Evolutionary conservation across 2,113 vertebrate genomes (phyloP).

Genomic region (Cyphomyrus plagiostoma): DNA sequence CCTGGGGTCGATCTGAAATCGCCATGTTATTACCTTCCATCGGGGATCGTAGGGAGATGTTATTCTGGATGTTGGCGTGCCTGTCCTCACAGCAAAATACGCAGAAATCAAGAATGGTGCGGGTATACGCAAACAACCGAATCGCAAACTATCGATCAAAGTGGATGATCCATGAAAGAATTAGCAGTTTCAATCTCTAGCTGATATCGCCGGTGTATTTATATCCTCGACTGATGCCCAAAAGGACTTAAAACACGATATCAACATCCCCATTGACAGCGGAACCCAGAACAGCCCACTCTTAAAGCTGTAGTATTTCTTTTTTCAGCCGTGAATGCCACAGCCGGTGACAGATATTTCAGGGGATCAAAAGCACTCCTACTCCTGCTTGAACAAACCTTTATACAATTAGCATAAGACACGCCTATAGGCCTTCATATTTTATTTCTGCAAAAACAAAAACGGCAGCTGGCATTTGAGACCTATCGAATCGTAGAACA

Average conservation of each 20-base stretch:
- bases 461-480: not conserved
- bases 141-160: not conserved
- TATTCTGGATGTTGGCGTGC: constrained; percentile 16
- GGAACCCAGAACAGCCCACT: constrained; percentile 26
- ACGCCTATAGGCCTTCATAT: not conserved
- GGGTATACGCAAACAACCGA: not conserved
- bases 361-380: not conserved
- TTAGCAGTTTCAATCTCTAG: not conserved
- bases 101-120: not conserved
- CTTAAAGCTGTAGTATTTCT: constrained; percentile 23
- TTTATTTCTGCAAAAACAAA: not conserved
- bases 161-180: not conserved
- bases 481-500: not conserved
- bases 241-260: constrained; percentile 18
- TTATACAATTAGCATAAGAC: constrained; percentile 1
- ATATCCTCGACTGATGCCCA: constrained; percentile 3
- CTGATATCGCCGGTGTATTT: not conserved
- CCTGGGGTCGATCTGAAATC: constrained; percentile 21
- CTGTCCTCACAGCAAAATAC: constrained; percentile 7
- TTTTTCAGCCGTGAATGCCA: constrained; percentile 9
- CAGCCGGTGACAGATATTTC: not conserved
- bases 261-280: constrained; percentile 25
- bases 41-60: constrained; percentile 14
- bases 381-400: not conserved
- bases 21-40: constrained; percentile 26